phyloP scores from a whole-genome alignment of 2,113 vertebrate species.

The Leptodactylus fuscus region DNA sequence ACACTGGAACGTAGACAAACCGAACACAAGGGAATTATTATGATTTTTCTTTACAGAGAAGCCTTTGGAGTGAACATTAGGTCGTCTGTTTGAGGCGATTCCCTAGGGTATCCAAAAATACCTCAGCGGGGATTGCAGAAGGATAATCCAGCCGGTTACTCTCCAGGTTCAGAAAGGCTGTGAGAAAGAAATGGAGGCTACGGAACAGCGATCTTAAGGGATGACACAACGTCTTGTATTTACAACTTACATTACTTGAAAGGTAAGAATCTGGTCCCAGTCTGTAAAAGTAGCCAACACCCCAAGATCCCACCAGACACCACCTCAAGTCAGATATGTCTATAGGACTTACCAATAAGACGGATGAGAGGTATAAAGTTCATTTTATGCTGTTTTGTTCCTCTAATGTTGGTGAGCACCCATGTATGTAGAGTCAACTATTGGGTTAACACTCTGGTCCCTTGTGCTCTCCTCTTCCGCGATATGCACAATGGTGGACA shows the following conservation, averaged over 20 bases:
- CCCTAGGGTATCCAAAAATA: slow-evolving; percentile 50
- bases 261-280: background rate
- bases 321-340: background rate
- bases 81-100: slow-evolving; percentile 46
- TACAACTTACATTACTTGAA: background rate
- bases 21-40: slow-evolving; percentile 56
- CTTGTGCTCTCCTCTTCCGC: background rate
- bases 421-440: background rate
- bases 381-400: background rate
- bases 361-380: background rate
- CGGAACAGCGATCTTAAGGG: slow-evolving; percentile 9
- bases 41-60: slow-evolving; percentile 46
- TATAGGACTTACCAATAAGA: background rate
- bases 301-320: background rate
- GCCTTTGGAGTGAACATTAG: slow-evolving; percentile 55
- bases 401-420: background rate
- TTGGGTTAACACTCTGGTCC: background rate
- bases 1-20: slow-evolving; percentile 65
- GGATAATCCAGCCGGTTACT: slow-evolving; percentile 50
- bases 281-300: background rate
- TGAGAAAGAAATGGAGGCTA: slow-evolving; percentile 43
- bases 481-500: background rate
- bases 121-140: slow-evolving; percentile 40
- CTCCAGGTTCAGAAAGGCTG: slow-evolving; percentile 38
- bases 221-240: background rate